phyloP scores from a whole-genome alignment of 1,140 invertebrate species.

The Maconellicoccus hirsutus region DNA sequence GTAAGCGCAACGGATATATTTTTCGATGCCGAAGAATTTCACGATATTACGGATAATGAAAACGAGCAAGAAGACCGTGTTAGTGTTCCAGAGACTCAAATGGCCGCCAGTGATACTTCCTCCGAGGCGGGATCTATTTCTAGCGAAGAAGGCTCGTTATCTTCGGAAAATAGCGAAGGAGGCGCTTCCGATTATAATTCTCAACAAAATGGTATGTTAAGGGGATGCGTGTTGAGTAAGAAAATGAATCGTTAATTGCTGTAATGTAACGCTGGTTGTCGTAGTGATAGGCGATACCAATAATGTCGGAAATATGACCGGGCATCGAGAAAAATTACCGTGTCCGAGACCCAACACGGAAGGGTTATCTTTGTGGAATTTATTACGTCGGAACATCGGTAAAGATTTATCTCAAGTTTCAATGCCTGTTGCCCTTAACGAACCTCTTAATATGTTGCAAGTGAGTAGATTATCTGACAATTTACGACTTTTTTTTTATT shows the following conservation, averaged over 20 bases:
- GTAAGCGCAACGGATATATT: conserved; percentile 66
- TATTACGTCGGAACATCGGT: conserved; percentile 72
- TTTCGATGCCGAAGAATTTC: conserved; percentile 64
- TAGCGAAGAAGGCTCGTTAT: conserved; percentile 44
- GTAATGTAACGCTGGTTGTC: no score
- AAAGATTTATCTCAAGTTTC: conserved; percentile 74
- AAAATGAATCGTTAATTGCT: no score
- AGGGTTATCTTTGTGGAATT: conserved; percentile 64
- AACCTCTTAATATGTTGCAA: conserved; percentile 72
- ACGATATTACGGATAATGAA: conserved; percentile 25
- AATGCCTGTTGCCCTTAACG: conserved; percentile 73
- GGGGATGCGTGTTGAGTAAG: no score
- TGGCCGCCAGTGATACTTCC: conserved; percentile 44
- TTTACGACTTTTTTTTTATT: no score
- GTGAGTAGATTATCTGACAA: conserved; percentile 33
- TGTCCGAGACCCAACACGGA: conserved; percentile 55
- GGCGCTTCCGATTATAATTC: conserved; percentile 32
- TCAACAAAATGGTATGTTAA: conserved; percentile 29
- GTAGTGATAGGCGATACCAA: not conserved
- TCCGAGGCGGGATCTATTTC: conserved; percentile 49
- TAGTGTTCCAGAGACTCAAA: conserved; percentile 31
- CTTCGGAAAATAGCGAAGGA: conserved; percentile 31
- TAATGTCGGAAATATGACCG: conserved; percentile 38
- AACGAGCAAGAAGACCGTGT: conserved; percentile 23
- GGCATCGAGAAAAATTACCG: conserved; percentile 58